Evolutionary conservation across 1,140 invertebrate genomes (phyloP), one percentile per base, ranked within the genome.

Genomic region (Zaprionus ornatus): DNA sequence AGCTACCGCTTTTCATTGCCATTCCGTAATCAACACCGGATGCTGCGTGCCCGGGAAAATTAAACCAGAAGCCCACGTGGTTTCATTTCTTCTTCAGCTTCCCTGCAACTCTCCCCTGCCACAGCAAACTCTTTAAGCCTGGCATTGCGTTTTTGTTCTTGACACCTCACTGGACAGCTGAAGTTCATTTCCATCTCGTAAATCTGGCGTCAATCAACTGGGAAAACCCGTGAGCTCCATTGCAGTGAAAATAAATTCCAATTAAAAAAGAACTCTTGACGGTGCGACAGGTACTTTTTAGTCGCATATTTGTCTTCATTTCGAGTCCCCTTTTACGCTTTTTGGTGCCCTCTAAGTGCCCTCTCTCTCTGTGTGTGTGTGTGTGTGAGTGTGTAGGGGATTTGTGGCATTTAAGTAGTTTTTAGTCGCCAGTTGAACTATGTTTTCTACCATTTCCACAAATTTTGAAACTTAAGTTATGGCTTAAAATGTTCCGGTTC

Each of bases 381-480:
- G 12, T 29, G 1, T 15, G 4, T 55, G 6, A 17, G n/a, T 17
- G 32, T 56, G 42, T 17, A 52, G 50, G 62, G 81, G 80, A 84
- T 64, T 78, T 75, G 74, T 48, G 74, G 70, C 80, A 84, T 83
- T 88, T 87, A 87, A 88, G 84, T 84, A 84, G 85, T 78, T 88
- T 86, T 80, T 80, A 82, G 84, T 70, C 70, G 37, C 66, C 74
- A 72, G 48, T 71, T 71, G 76, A 48, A 52, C 42, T 57, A 12
- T 19, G 17, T 48, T 67, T 25, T 52, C 23, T 35, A 19, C 32
- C n/a, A 50, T 54, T 45, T 54, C 45, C 48, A 52, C 42, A 84
- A 76, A 83, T 80, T 83, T 69, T 73, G 79, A 80, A 80, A 77
- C 83, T 83, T 80, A 88, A 88, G 83, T 88, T 78, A 87, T 88